Base-by-base conservation (phyloP, 2,113 vertebrate species). In the Aleadryas rufinucha region DNA sequence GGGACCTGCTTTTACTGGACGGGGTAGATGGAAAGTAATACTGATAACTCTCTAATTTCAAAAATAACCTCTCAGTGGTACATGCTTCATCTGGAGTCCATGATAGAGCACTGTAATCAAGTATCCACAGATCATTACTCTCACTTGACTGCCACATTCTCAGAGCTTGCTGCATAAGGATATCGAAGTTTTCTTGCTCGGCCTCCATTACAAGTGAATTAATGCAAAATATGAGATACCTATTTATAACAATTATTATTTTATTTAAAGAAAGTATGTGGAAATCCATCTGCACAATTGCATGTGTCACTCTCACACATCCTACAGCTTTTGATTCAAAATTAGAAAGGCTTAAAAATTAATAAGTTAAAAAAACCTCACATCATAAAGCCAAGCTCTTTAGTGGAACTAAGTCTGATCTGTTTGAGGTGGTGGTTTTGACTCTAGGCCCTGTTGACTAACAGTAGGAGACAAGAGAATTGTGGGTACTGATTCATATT, bases 251-350 rank as follows among this genome's bases (percentile, higher is more conserved):
- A 92, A 89, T 14, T 88, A 94, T 78, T 96, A 86, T 84, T 95
- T 93, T 95, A 96, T 95, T 96, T 94, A 87, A 93, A 83, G 87
- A 76, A 95, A 89, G 50, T 65, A 87, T 74, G 54, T 87, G 53
- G 61, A 93, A 94, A 93, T 47, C 93, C 93, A 96, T 96, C 93
- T 95, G 95, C 81, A 94, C 87, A 93, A 91, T 49, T 71, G 42
- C 59, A 83, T 87, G 54, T 90, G 87, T 94, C 91, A 96, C 70
- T 71, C 93, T 96, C 89, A 87, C 94, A 97, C 93, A 93, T 96
- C 93, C 94, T 93, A 95, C 94, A 87, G 86, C 23, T 94, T 91
- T 85, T 82, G 87, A 97, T 93, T 91, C 54, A 60, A 87, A 92
- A 95, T 95, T 93, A 94, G 95, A 31, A 93, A 82, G 49, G 61